A percentile compares a stretch with the other conserved stretches of the same genome.
Conservation (phyloP, 2,888 invertebrate genomes). For the Blera fallax region DNA sequence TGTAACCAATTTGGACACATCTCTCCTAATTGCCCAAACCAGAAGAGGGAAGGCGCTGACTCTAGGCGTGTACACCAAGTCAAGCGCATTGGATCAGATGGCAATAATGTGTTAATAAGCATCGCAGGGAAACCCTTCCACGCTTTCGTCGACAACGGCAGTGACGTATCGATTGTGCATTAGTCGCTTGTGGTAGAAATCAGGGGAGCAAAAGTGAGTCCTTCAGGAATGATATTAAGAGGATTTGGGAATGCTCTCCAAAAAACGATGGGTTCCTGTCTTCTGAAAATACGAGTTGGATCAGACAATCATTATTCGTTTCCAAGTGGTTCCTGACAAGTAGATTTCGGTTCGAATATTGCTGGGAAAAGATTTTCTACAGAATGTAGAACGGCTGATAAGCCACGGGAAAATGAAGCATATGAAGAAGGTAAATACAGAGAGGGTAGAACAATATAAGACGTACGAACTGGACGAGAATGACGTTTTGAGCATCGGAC, state of each 20-base stretch:
- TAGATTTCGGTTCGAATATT: constrained; percentile 15
- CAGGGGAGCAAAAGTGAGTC: not conserved
- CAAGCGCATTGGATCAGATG: constrained; percentile 2
- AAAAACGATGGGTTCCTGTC: no score
- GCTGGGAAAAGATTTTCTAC: constrained; percentile 17
- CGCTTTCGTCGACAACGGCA: constrained; percentile 25
- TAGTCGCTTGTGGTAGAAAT: not conserved
- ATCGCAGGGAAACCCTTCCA: not conserved
- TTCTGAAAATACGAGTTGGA: no score
- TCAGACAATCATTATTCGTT: no score
- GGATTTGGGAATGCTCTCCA: not conserved
- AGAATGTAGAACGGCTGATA: constrained; percentile 17
- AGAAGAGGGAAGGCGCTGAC: not conserved
- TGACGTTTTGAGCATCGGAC: not conserved
- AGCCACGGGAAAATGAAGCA: not conserved
- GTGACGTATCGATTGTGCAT: constrained; percentile 16
- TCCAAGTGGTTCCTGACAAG: no score
- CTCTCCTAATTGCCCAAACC: not conserved
- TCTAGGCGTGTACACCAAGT: constrained; percentile 2
- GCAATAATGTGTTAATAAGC: not conserved
- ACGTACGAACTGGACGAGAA: constrained; percentile 3
- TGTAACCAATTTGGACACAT: constrained; percentile 31
- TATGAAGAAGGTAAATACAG: no score
- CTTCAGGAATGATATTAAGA: constrained; percentile 5
- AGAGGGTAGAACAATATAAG: not conserved